Conservation (phyloP, 2,797 vertebrate species). For the Molossus molossus region DNA sequence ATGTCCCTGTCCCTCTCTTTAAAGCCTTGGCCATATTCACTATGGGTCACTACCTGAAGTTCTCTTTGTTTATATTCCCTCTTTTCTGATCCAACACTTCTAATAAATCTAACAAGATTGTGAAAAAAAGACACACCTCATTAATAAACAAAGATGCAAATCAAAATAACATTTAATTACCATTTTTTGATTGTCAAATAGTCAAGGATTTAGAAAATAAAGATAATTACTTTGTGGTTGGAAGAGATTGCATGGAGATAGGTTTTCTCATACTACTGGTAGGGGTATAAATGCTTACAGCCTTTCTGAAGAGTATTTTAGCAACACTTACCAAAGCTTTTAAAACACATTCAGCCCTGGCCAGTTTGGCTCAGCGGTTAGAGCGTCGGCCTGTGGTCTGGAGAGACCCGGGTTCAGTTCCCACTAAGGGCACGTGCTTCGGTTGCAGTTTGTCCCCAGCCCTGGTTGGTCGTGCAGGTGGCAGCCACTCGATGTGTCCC, state of each 20-base stretch:
- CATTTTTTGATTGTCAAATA: conserved; percentile 52
- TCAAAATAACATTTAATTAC: conserved; percentile 48
- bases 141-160: conserved; percentile 57
- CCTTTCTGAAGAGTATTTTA: conserved; percentile 37
- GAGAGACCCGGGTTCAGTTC: too few species aligned
- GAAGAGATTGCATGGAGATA: not conserved
- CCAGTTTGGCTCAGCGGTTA: too few species aligned
- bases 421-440: too few species aligned
- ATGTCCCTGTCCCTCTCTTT: not conserved
- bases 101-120: conserved; percentile 32
- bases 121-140: conserved; percentile 13
- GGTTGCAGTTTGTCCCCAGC: too few species aligned
- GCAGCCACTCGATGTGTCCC: too few species aligned
- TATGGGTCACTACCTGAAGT: not conserved
- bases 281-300: conserved; percentile 27
- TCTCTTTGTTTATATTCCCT: conserved; percentile 54
- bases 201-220: conserved; percentile 57
- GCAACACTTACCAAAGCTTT: conserved; percentile 57
- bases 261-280: not conserved
- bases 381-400: too few species aligned
- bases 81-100: not conserved
- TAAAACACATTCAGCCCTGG: conserved; percentile 15
- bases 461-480: too few species aligned
- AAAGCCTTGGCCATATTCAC: conserved; percentile 23
- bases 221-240: conserved; percentile 17